phyloP scores from a whole-genome alignment of 2,113 vertebrate genomes.

The Cololabis saira region DNA sequence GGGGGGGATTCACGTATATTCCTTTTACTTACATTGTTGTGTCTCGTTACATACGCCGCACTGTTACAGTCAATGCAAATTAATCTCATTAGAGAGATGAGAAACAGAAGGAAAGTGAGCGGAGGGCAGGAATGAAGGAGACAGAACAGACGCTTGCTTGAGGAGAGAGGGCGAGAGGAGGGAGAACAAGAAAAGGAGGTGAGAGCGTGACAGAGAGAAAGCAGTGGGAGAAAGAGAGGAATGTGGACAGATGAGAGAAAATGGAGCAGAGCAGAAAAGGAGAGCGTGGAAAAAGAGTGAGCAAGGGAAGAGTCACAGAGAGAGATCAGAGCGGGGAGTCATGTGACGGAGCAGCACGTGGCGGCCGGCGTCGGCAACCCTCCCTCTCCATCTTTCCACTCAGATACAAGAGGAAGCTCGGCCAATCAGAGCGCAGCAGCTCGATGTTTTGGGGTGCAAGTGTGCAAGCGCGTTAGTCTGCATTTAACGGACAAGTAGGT shows the following conservation, averaged over 20 bases:
- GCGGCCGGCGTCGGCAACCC: slow-evolving; percentile 20
- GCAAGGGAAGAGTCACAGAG: not conserved
- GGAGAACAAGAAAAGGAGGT: not conserved
- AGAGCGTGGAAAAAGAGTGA: slow-evolving; percentile 13
- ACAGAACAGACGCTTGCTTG: not conserved
- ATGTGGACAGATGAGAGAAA: not conserved
- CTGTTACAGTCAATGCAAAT: slow-evolving; percentile 13
- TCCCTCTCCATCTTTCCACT: slow-evolving; percentile 52
- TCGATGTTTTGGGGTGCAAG: not conserved
- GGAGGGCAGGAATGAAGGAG: not conserved
- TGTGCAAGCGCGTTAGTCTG: not conserved
- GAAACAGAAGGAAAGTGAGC: not conserved
- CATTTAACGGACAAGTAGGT: not conserved
- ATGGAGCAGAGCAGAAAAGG: slow-evolving; percentile 22
- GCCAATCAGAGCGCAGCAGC: slow-evolving; percentile 56
- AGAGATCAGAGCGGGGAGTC: slow-evolving; percentile 44
- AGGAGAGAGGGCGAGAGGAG: not conserved
- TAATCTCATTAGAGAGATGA: not conserved
- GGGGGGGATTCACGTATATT: not conserved
- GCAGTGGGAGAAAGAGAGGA: not conserved
- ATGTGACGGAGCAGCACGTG: slow-evolving; percentile 65
- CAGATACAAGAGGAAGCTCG: slow-evolving; percentile 63
- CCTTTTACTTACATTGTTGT: slow-evolving; percentile 11
- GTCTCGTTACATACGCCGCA: not conserved
- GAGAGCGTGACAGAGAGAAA: not conserved